Evolutionary conservation across 2,888 invertebrate genomes (phyloP), one percentile per base, ranked within the genome.

Genomic region (Andrena bicolor): DNA sequence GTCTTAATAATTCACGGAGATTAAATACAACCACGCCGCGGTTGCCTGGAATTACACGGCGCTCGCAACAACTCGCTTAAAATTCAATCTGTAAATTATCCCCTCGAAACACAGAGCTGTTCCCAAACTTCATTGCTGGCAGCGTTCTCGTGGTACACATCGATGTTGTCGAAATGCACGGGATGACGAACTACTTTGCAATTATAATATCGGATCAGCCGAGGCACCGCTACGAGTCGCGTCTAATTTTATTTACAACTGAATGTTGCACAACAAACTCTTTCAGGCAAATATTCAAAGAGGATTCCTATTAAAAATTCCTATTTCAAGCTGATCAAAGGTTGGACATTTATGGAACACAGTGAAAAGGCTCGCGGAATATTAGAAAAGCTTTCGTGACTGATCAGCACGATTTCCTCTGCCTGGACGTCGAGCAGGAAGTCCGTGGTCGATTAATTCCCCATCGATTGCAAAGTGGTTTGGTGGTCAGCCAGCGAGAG

Each of bases 51-150:
- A 20, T 65, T 41, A 58, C 41, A n/a, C 58, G 56, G 10, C 6
- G 41, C 53, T 23, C 10, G 23, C 48, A 41, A 48, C 30, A 30
- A 61, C 51, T 61, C 51, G 75, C 51, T 74, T 23, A 49, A 78
- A 78, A 75, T 75, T 32, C 76, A 75, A 78, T 78, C 76, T 66
- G 66, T 61, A 78, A 68, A 78, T 75, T 66, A 68, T 70, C 51
- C 35, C 6, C 61, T 10, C 10, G 61, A 32, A 66, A 74, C 41
- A 30, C 13, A n/a, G 32, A 61, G 32, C 35, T 61, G 51, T 56
- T 76, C 30, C 16, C 30, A n/a, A 78, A 78, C 48, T 75, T 32
- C n/a, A 32, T 49, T 13, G 16, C 30, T 30, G 3, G 7, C 30
- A 32, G 23, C 30, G 41, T 8, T 61, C 26, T 8, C 51, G 8